Conservation (phyloP, 2,797 vertebrate species). For the Parambassis ranga region DNA sequence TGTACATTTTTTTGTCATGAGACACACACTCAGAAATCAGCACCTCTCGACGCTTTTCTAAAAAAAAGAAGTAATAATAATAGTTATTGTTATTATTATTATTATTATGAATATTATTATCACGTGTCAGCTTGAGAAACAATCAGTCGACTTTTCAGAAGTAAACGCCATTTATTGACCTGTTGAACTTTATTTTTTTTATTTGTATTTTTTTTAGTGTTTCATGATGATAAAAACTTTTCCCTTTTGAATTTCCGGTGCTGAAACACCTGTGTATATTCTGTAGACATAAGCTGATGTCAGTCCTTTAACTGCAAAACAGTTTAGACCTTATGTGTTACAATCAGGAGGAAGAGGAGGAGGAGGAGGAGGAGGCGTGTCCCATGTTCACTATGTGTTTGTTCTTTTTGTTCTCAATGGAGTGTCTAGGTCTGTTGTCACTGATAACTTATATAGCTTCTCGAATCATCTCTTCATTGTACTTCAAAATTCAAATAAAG, state of each 20-base stretch:
- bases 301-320: constrained; percentile 64
- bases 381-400: constrained; percentile 76
- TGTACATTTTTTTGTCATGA: constrained; percentile 69
- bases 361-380: constrained; percentile 32
- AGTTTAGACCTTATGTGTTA: constrained; percentile 71
- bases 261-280: constrained; percentile 73
- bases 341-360: constrained; percentile 53
- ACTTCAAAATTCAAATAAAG: constrained; percentile 82
- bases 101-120: constrained; percentile 21
- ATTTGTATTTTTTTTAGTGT: constrained; percentile 42
- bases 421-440: constrained; percentile 80
- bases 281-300: constrained; percentile 72
- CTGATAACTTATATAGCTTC: constrained; percentile 81
- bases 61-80: background rate
- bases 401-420: constrained; percentile 77
- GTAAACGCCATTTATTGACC: constrained; percentile 36
- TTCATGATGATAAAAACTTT: constrained; percentile 49
- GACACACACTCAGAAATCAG: constrained; percentile 67
- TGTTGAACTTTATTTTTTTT: constrained; percentile 10
- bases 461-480: constrained; percentile 80
- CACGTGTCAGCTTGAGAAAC: constrained; percentile 54
- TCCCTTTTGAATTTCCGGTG: constrained; percentile 56
- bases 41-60: constrained; percentile 58
- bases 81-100: background rate
- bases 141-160: constrained; percentile 57